These are phyloP conservation scores for Bombycilla garrulus DNA, from an alignment of 2,113 vertebrate genomes.

Conservation along the genomic window DNA sequence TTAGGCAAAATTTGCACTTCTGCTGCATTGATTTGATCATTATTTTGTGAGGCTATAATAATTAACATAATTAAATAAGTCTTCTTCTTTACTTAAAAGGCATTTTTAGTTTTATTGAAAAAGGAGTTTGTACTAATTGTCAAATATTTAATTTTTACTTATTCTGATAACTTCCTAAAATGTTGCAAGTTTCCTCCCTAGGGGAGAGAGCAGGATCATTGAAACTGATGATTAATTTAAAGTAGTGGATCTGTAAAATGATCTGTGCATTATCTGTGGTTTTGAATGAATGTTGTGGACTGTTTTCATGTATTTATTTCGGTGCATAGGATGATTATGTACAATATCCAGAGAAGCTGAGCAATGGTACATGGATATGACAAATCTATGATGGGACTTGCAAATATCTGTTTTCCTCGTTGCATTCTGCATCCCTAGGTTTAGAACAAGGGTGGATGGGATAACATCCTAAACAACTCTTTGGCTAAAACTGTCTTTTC, in stretches of 20 bases:
- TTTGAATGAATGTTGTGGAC: neutral
- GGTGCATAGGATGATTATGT: neutral
- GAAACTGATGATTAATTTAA: neutral
- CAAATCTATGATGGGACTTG: neutral
- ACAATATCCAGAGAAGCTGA: neutral
- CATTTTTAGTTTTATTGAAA: neutral
- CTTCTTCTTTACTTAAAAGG: neutral
- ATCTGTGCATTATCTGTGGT: neutral
- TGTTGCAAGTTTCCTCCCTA: neutral
- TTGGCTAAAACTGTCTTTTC: neutral
- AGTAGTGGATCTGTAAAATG: neutral
- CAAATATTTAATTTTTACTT: neutral
- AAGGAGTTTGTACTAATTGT: slow-evolving; percentile 18
- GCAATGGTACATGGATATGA: neutral
- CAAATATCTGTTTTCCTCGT: neutral
- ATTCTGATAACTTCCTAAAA: neutral
- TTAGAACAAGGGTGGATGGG: neutral
- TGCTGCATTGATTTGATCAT: neutral
- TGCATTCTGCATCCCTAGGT: neutral
- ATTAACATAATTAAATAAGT: neutral
- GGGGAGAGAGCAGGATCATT: neutral
- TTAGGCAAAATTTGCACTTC: neutral
- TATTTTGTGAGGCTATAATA: neutral
- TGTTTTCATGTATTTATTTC: neutral
- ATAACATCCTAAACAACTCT: neutral